Base-by-base conservation (phyloP, 2,797 vertebrate species). In the Lycodopsis pacificus region DNA sequence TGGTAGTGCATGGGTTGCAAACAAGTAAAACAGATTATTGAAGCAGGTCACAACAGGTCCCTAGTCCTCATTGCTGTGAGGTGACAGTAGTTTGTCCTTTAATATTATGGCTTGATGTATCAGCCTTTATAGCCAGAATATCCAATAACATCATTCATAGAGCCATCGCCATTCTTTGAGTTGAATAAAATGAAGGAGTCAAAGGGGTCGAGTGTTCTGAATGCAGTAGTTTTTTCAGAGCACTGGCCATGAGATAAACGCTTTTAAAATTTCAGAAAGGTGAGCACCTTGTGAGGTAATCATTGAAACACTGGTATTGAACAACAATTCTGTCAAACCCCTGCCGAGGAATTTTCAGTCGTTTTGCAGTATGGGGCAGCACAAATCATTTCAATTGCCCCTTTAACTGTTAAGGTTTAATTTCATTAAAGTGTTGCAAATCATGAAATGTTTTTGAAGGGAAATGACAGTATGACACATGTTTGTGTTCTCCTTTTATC, bases 341-440 rank as follows among this genome's bases (percentile, higher is more conserved):
- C 83, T 71, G 80, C 58, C 58, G 79, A 65, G 65, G 71, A 66
- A 62, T 80, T 75, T 66, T n/a, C 54, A 15, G 77, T 80, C 48
- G 66, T 73, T 86, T 65, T 40, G 61, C 64, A n/a, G 36, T 38
- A 34, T 8, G 14, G 25, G 19, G 51, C 74, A 14, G 71, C 71
- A 82, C 65, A 89, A 86, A 84, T 86, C 81, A 85, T 82, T 77
- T 79, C 66, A 82, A 88, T 81, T 76, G 49, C 25, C 17, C 20
- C 51, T 79, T 75, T 84, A 73, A 71, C 56, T 64, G 62, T 73
- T 67, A 49, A 85, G 66, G 58, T 83, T 85, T 82, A 62, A 81
- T 82, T 83, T 68, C 15, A 78, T 79, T 49, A 79, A 80, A 75
- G 69, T 77, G 53, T 15, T 58, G 49, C 66, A 81, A 86, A 74